Percentiles rank a stretch among this genome's conserved stretches.
Evolutionary conservation across 2,888 invertebrate genomes (phyloP).

Genomic region (Volucella inflata): DNA sequence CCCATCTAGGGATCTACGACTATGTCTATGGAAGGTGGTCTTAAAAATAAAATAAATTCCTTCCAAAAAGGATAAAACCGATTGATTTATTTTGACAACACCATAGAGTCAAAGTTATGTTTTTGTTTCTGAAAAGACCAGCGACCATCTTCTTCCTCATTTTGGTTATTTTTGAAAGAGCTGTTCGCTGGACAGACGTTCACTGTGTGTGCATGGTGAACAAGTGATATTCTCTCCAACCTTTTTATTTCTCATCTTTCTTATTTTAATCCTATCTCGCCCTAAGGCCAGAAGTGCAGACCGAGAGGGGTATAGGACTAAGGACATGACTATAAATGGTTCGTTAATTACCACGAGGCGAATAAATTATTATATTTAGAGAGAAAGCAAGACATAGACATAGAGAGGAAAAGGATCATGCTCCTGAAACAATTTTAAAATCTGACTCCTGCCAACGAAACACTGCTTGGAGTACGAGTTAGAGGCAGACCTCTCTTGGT

Average conservation of each 20-base stretch:
- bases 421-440: constrained; percentile 63
- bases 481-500: neutral
- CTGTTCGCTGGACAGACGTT: constrained; percentile 36
- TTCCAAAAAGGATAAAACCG: constrained; percentile 81
- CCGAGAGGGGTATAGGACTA: constrained; percentile 27
- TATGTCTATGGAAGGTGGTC: constrained; percentile 13
- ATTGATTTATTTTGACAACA: constrained; percentile 83
- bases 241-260: constrained; percentile 83
- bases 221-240: constrained; percentile 75
- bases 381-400: constrained; percentile 12
- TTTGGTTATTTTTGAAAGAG: constrained; percentile 31
- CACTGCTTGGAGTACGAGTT: neutral
- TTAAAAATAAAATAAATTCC: constrained; percentile 63
- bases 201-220: constrained; percentile 21
- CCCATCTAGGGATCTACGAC: constrained; percentile 4
- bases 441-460: constrained; percentile 35
- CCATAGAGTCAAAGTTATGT: constrained; percentile 75
- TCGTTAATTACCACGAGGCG: constrained; percentile 74
- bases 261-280: constrained; percentile 82
- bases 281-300: constrained; percentile 62
- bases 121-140: constrained; percentile 62
- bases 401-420: constrained; percentile 46
- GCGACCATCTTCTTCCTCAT: constrained; percentile 8
- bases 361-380: constrained; percentile 72
- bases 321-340: constrained; percentile 74